Conservation (phyloP, 2,113 vertebrate species). For the Butorides virescens region DNA sequence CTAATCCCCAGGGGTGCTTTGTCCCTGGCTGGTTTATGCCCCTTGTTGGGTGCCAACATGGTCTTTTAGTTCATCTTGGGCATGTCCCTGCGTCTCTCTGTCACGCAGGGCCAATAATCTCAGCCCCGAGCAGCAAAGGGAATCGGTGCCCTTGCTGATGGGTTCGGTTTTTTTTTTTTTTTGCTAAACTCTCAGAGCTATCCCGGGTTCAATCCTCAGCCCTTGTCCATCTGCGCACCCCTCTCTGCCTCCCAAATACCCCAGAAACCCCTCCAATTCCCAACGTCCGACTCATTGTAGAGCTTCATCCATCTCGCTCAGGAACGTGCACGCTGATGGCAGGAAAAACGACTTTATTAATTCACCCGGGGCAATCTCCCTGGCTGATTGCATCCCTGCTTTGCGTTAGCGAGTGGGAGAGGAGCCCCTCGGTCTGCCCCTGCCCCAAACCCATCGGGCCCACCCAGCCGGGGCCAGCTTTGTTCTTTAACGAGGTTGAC, state of each 20-base stretch:
- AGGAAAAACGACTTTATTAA: not conserved
- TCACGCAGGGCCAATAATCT: accelerated
- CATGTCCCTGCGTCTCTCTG: not conserved
- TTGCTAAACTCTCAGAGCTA: not conserved
- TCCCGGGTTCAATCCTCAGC: accelerated
- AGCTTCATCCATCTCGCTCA: accelerated
- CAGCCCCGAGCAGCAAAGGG: not conserved
- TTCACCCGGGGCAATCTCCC: not conserved
- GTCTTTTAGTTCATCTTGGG: not conserved
- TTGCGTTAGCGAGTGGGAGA: not conserved
- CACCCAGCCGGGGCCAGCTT: not conserved
- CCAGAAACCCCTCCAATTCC: not conserved
- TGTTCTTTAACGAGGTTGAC: not conserved
- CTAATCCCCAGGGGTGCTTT: not conserved
- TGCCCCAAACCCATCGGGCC: constrained; percentile 15
- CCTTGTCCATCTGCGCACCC: not conserved
- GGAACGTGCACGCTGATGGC: accelerated
- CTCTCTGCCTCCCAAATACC: not conserved
- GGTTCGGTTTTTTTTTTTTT: too few relatives aligned
- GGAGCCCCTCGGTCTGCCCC: constrained; percentile 8
- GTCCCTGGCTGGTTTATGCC: not conserved
- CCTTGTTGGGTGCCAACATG: accelerated
- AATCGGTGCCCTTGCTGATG: accelerated
- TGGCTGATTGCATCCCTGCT: accelerated
- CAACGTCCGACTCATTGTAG: accelerated